phyloP scores from a whole-genome alignment of 2,797 vertebrate species.

The Manis pentadactyla region DNA sequence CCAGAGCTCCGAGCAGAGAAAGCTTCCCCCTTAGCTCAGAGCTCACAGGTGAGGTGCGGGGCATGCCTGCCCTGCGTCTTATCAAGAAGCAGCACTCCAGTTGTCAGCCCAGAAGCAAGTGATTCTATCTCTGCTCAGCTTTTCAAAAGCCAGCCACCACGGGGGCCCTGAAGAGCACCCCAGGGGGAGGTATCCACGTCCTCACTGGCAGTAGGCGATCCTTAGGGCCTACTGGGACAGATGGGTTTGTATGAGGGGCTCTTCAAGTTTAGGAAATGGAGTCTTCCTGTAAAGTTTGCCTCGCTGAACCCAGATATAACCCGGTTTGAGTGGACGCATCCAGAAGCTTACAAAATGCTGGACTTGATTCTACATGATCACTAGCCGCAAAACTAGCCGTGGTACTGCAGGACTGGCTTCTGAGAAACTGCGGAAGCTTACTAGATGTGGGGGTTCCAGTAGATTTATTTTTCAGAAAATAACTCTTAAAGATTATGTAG shows the following conservation, averaged over 20 bases:
- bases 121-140: neutral
- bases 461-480: conserved; percentile 31
- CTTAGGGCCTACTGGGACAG: neutral
- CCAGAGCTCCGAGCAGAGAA: neutral
- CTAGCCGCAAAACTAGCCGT: neutral
- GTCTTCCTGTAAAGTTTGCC: neutral
- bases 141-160: conserved; percentile 14
- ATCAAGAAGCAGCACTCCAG: neutral
- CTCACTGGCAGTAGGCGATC: neutral
- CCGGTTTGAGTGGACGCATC: neutral
- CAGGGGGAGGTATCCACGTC: neutral
- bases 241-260: conserved; percentile 25
- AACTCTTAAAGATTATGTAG: neutral
- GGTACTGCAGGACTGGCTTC: neutral
- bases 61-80: neutral
- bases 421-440: neutral
- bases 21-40: neutral
- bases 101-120: neutral
- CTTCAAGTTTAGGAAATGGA: neutral
- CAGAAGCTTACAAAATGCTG: neutral
- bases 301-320: neutral
- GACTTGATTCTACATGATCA: neutral
- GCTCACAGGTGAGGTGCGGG: neutral
- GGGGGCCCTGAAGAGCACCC: neutral
- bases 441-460: neutral